Base-by-base conservation (phyloP, 2,888 invertebrate species). In the Campoplex nolae region DNA sequence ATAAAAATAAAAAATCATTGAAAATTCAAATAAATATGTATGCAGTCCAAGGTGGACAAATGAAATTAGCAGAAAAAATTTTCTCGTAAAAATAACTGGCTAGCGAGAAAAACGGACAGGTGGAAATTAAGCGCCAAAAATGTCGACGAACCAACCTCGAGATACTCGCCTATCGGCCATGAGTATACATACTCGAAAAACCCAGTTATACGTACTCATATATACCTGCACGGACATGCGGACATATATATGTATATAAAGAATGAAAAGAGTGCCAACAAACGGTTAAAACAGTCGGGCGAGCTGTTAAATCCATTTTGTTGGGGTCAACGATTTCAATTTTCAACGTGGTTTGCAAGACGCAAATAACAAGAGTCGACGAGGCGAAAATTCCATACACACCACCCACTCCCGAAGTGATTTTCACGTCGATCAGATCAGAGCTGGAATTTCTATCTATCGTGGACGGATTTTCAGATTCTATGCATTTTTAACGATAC, bases 21-120 rank as follows among this genome's bases (percentile, higher is more conserved):
- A 67, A 35, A 85, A 54, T 76, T 45, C 85, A 86, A 76, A 85
- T 86, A 82, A 85, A 88, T 81, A 87, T 70, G 56, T 48, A 79
- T 68, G 74, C 42, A 83, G 70, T 67, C 76, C 73, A 56, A 45
- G 73, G 67, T 77, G 65, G 85, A 83, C 85, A 89, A 90, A 91
- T 90, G 85, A 87, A 90, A 90, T 91, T 90, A 89, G 84, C 80
- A 81, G 84, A 51, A 85, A 74, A 70, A 84, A 84, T 88, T 89
- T 88, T 62, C 74, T 62, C 76, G 85, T 62, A 54, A 73, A 58
- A 75, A 78, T 68, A 81, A 56, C 83, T 62, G 70, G 51, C 48
- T 28, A 62, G 16, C 76, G 70, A 68, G 48, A 35, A 71, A 70
- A 38, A 32, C 56, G 58, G 65, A 65, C 62, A 79, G 79, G 84